Evolutionary conservation across 37 sponge, comb jelly and placozoan species (phyloP), one percentile per base, ranked within the genome.

Genomic region (Haliclona indistincta): DNA sequence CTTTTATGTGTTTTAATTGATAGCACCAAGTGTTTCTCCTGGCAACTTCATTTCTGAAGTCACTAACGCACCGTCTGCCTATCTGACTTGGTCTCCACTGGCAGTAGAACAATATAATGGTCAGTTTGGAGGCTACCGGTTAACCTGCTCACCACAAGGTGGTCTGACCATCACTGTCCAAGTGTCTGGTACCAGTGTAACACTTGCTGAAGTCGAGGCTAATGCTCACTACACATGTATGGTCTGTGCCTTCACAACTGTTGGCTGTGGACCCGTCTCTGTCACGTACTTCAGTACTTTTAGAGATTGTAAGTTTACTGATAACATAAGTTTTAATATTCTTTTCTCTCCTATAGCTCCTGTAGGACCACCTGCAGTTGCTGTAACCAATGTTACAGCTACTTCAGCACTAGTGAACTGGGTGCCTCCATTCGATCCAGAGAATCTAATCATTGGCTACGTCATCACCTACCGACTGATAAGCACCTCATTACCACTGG

Each of bases 381-480:
- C n/a, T 58, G 13, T 20, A 25, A 26, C 60, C n/a, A 58, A n/a
- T n/a, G n/a, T 26, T 7, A 58, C 26, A 6, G 25, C 23, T 6
- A 58, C 60, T 25, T 7, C 6, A 8, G n/a, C n/a, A n/a, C n/a
- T n/a, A n/a, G 6, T 58, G 7, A 20, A 58, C 11, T 58, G 60
- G 60, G 25, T 25, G 60, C 23, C 60, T 58, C 60, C 60, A 20
- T 58, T 58, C n/a, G 60, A 58, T 58, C 60, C 60, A n/a, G 60
- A 58, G 6, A 25, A 20, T 25, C 6, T n/a, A 6, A 58, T 58
- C 25, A 7, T 58, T 8, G 25, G 60, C 22, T 58, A 58, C n/a
- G 60, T 11, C 25, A 20, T 58, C 7, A n/a, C 28, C 7, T 58
- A 58, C n/a, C 60, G n/a, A n/a, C 7, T 58, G 60, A 8, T 58